Conservation (phyloP, 92 coral and sea anemone species). For the Epizoanthus illoricatus region DNA sequence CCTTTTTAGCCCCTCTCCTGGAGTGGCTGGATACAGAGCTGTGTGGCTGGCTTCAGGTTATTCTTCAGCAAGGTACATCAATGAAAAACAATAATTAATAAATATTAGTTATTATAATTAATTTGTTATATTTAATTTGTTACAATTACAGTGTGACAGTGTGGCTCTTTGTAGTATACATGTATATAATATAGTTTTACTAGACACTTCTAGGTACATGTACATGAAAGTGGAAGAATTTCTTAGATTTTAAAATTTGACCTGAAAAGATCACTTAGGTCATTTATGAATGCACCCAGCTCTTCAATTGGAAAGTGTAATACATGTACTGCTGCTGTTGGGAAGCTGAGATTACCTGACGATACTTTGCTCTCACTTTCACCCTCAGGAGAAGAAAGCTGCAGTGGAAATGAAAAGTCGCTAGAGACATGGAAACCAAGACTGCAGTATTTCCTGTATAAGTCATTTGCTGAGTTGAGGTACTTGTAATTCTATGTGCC, state of each 20-base stretch:
- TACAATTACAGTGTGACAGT: too few relatives aligned
- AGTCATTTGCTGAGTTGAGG: slow-evolving; percentile 97
- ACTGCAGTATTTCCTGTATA: slow-evolving; percentile 87
- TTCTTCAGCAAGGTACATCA: slow-evolving; percentile 56
- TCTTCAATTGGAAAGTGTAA: not conserved
- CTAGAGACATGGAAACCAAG: slow-evolving; percentile 91
- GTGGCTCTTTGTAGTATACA: too few relatives aligned
- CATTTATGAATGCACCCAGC: not conserved
- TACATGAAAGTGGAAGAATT: too few relatives aligned
- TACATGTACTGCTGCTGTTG: not conserved
- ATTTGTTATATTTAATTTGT: too few relatives aligned
- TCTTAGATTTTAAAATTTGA: too few relatives aligned
- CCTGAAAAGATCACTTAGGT: too few relatives aligned
- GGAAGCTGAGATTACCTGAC: too few relatives aligned
- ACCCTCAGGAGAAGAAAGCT: slow-evolving; percentile 16
- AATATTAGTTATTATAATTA: not conserved
- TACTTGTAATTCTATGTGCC: slow-evolving; percentile 1
- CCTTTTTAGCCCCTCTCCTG: slow-evolving; percentile 67
- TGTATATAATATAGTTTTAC: too few relatives aligned
- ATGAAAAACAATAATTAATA: not conserved
- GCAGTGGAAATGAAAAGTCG: slow-evolving; percentile 35
- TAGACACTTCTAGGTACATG: too few relatives aligned
- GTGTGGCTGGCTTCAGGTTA: slow-evolving; percentile 71
- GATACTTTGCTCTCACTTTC: too few relatives aligned
- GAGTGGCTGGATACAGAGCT: slow-evolving; percentile 90